Evolutionary conservation across 92 coral and sea anemone species (phyloP).

Genomic region (Palythoa heliodiscus): DNA sequence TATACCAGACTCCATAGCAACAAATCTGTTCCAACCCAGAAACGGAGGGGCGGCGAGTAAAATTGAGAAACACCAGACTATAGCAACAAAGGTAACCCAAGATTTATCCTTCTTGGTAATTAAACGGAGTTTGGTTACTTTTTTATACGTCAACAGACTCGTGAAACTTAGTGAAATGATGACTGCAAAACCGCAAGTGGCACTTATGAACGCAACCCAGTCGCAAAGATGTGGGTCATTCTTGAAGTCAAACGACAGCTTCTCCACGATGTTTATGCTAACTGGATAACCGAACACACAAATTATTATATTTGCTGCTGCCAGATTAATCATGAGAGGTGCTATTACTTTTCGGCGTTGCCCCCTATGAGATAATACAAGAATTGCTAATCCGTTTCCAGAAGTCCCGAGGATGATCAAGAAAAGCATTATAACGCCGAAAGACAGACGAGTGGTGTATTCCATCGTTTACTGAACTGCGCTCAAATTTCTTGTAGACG

Average conservation of each 20-base stretch:
- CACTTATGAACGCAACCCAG: constrained; percentile 29
- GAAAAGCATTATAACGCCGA: not conserved
- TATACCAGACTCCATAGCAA: constrained; percentile 13
- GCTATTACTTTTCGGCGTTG: not conserved
- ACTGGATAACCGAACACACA: constrained; percentile 4
- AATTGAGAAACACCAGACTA: not conserved
- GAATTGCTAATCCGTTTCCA: not conserved
- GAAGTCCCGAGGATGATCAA: not conserved
- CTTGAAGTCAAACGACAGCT: not conserved
- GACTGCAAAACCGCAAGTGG: constrained; percentile 19
- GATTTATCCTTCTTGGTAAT: not conserved
- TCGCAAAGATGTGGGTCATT: not conserved
- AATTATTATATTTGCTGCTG: not conserved
- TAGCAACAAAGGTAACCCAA: constrained; percentile 1
- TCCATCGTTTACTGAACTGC: not conserved
- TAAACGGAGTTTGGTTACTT: not conserved
- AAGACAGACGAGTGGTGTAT: not conserved
- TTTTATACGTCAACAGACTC: constrained; percentile 3
- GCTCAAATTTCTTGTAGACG: no score
- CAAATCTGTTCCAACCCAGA: constrained; percentile 28
- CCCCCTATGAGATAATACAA: not conserved
- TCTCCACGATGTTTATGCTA: not conserved
- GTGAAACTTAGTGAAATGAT: constrained; percentile 12
- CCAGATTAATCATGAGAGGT: not conserved
- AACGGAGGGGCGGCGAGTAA: constrained; percentile 20